phyloP scores from a whole-genome alignment of 1,140 invertebrate genomes.

The Drosophila mauritiana region DNA sequence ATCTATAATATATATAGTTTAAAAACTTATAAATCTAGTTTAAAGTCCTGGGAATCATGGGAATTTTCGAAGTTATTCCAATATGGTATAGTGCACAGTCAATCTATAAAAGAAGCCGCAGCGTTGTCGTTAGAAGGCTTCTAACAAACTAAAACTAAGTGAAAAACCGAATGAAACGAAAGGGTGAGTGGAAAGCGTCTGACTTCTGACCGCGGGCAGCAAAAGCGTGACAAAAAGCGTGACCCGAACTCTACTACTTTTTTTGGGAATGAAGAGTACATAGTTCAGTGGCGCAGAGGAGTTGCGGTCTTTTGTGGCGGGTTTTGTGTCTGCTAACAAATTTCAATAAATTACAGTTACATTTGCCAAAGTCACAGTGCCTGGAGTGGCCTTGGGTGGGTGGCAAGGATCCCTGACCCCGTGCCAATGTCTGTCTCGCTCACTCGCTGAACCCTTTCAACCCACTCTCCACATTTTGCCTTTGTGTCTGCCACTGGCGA shows the following conservation, averaged over 20 bases:
- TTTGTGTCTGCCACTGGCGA: constrained; percentile 11
- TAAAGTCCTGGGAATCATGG: background rate
- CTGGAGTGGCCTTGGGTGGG: constrained; percentile 27
- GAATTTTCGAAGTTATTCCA: background rate
- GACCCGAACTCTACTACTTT: constrained; percentile 63
- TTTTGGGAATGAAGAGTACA: constrained; percentile 4
- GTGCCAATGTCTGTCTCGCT: background rate
- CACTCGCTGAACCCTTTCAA: background rate
- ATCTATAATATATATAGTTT: no score
- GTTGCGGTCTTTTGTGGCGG: constrained; percentile 62
- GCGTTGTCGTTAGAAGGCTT: constrained; percentile 19
- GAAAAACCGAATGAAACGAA: background rate
- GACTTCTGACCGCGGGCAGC: constrained; percentile 67
- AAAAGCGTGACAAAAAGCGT: constrained; percentile 78
- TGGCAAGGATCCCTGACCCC: background rate
- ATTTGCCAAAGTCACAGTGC: constrained; percentile 70
- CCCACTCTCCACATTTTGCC: background rate
- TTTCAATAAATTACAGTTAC: constrained; percentile 83
- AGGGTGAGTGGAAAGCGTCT: constrained; percentile 15
- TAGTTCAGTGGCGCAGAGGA: background rate
- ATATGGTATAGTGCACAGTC: no score
- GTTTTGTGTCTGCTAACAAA: constrained; percentile 75
- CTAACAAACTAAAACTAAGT: constrained; percentile 1
- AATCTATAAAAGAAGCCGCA: constrained; percentile 5
- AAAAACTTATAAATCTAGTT: background rate